Percentiles rank a stretch among this genome's conserved stretches.
Conservation (phyloP, 2,888 invertebrate genomes). For the Dynastes maya region DNA sequence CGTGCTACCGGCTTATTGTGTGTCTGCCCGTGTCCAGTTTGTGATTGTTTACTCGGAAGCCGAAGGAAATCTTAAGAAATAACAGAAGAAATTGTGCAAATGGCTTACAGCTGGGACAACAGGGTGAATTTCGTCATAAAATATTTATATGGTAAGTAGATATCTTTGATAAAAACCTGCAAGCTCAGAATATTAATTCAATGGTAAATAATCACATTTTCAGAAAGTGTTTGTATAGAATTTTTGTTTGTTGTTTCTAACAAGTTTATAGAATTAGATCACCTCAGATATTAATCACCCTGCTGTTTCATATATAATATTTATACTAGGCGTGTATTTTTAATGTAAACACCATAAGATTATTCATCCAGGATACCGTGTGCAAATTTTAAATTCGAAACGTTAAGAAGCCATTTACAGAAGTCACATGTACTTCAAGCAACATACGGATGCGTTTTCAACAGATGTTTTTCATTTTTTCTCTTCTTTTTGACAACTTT, state of each 20-base stretch:
- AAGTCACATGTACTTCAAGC: neutral
- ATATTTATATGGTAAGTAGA: slow-evolving; percentile 84
- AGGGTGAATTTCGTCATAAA: slow-evolving; percentile 87
- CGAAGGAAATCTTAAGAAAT: neutral
- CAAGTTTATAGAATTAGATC: neutral
- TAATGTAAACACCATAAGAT: slow-evolving; percentile 15
- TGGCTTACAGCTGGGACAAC: slow-evolving; percentile 90
- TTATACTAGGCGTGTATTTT: slow-evolving; percentile 24
- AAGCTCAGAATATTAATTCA: neutral
- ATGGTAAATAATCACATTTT: neutral
- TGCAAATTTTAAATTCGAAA: slow-evolving; percentile 39
- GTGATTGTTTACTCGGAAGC: slow-evolving; percentile 4
- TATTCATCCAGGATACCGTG: slow-evolving; percentile 8
- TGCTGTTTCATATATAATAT: too few species aligned
- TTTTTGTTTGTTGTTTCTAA: too few species aligned
- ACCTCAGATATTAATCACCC: too few species aligned
- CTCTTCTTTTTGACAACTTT: too few species aligned
- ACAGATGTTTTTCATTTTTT: too few species aligned
- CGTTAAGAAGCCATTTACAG: neutral
- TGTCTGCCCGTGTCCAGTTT: slow-evolving; percentile 29
- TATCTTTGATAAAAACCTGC: neutral
- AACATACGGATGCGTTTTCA: neutral
- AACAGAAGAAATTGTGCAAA: slow-evolving; percentile 61
- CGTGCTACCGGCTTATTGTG: slow-evolving; percentile 52
- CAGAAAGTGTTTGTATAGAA: too few species aligned